Percentiles rank a stretch among this genome's conserved stretches.
Evolutionary conservation across 2,888 invertebrate species (phyloP).

Genomic region (Suillia variegata): DNA sequence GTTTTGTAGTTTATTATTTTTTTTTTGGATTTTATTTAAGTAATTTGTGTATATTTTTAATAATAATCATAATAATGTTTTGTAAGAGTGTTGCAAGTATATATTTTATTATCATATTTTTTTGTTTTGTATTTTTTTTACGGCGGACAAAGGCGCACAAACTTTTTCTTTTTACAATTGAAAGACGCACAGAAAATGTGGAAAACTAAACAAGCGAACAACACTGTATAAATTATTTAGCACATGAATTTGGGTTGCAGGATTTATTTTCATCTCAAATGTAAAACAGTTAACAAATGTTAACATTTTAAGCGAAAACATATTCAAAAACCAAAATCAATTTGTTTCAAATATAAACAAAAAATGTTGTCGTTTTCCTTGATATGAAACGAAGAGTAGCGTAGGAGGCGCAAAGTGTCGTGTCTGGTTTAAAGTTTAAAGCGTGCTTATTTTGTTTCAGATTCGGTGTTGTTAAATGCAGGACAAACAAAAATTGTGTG

Average conservation of each 20-base stretch:
- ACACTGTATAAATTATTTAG: no score
- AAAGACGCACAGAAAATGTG: neutral
- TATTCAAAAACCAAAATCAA: no score
- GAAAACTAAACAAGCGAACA: neutral
- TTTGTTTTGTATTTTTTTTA: no score
- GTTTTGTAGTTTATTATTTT: conserved; percentile 6
- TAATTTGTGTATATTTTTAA: conserved; percentile 3
- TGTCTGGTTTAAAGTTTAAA: neutral
- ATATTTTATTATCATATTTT: conserved; percentile 10
- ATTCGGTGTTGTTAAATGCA: no score
- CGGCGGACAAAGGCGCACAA: neutral
- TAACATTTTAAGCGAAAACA: no score
- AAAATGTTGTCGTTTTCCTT: conserved; percentile 1
- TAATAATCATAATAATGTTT: conserved; percentile 2
- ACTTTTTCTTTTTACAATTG: neutral
- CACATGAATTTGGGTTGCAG: no score
- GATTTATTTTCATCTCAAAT: neutral
- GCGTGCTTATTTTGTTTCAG: no score
- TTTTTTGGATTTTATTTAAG: conserved; percentile 2
- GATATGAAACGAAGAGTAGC: conserved; percentile 6
- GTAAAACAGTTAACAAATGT: no score
- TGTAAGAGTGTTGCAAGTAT: conserved; percentile 2
- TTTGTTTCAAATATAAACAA: no score
- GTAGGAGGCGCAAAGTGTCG: neutral
- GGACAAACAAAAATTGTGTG: neutral